Evolutionary conservation across 2,888 invertebrate genomes (phyloP).

Genomic region (Athalia rosae): DNA sequence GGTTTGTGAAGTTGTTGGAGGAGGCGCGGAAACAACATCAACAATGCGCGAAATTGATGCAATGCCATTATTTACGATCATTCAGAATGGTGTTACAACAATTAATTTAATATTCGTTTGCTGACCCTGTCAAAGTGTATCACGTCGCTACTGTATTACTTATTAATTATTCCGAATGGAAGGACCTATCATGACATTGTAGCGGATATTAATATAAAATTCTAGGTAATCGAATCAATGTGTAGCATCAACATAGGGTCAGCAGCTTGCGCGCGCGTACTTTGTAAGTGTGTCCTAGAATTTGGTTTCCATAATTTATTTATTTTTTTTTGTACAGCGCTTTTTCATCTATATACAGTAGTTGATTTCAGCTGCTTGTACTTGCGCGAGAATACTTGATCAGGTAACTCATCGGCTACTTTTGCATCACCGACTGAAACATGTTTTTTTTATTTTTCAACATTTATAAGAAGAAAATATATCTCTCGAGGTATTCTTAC

Average conservation of each 20-base stretch:
- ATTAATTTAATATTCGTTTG: constrained; percentile 36
- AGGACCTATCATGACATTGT: too few relatives aligned
- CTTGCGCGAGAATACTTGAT: constrained; percentile 70
- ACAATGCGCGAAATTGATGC: constrained; percentile 44
- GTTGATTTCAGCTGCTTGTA: constrained; percentile 55
- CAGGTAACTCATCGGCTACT: constrained; percentile 4
- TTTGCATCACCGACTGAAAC: constrained; percentile 2
- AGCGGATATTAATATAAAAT: constrained; percentile 1
- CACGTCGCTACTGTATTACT: neutral
- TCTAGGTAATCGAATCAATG: neutral
- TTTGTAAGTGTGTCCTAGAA: constrained; percentile 57
- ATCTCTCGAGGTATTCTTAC: neutral
- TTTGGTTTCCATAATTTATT: constrained; percentile 54
- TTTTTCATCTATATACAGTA: constrained; percentile 50
- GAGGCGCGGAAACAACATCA: constrained; percentile 50
- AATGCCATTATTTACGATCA: constrained; percentile 40
- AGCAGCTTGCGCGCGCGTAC: constrained; percentile 63
- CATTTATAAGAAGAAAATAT: too few relatives aligned
- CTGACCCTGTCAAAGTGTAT: constrained; percentile 45
- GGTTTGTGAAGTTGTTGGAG: constrained; percentile 50
- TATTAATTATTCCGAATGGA: too few relatives aligned
- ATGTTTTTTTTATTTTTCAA: neutral
- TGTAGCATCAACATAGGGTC: constrained; percentile 57
- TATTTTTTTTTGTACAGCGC: constrained; percentile 52
- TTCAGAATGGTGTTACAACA: constrained; percentile 47